A percentile compares a stretch with the other conserved stretches of the same genome.
These are phyloP conservation scores for Hirundichthys speculiger DNA, from an alignment of 2,113 vertebrate genomes.

Conservation along the genomic window DNA sequence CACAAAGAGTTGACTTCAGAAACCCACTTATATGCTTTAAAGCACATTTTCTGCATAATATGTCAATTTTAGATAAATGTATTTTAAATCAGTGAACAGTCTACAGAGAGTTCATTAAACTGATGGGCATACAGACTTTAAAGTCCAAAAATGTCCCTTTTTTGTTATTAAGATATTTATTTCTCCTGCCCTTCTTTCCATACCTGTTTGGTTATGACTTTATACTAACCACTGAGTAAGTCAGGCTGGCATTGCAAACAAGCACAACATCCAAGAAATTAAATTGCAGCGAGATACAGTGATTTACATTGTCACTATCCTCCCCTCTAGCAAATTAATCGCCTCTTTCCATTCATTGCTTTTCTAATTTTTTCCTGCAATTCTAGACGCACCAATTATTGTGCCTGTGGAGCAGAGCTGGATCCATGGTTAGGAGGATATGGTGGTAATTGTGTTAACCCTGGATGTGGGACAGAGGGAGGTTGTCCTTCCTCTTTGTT, in stretches of 20 bases:
- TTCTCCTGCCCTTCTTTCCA: slow-evolving; percentile 49
- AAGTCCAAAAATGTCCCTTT: slow-evolving; percentile 14
- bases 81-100: no score
- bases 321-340: slow-evolving; percentile 72
- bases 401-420: slow-evolving; percentile 58
- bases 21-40: no score
- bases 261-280: slow-evolving; percentile 71
- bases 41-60: no score
- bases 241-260: slow-evolving; percentile 57
- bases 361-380: slow-evolving; percentile 60
- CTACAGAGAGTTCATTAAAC: no score
- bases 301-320: slow-evolving; percentile 74
- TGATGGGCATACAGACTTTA: no score
- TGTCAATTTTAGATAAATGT: no score
- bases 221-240: slow-evolving; percentile 67
- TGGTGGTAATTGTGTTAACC: slow-evolving; percentile 74
- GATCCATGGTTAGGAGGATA: slow-evolving; percentile 64
- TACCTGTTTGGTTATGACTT: slow-evolving; percentile 54
- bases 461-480: slow-evolving; percentile 60
- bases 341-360: slow-evolving; percentile 59
- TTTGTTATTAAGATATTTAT: slow-evolving; percentile 64
- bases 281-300: slow-evolving; percentile 68
- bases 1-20: no score
- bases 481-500: slow-evolving; percentile 57
- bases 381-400: slow-evolving; percentile 72